Evolutionary conservation across 2,888 invertebrate genomes (phyloP), one percentile per base, ranked within the genome.

Genomic region (Isoperla grammatica): DNA sequence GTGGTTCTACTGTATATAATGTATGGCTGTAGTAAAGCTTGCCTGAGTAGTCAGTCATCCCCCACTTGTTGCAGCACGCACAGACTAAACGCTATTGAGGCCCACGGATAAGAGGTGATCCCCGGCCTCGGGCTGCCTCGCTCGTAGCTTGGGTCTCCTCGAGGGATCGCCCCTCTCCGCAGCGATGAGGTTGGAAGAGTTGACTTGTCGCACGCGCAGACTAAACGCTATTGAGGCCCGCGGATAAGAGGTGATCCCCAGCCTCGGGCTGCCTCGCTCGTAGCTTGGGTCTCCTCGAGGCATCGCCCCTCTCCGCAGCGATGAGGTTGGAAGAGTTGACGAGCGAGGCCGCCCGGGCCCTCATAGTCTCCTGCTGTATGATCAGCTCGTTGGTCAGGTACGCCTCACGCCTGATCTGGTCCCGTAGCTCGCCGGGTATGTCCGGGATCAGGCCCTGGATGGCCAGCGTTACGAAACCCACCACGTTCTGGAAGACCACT

Each of bases 401-500:
- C 11, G 84, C 83, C 71, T 89, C 88, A 20, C 85, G 79, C 64
- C 86, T 83, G 29, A 89, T 86, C 68, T 83, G 81, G 67, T 88
- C 85, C 57, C 81, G 78, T 57, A 92, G 75, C 69, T 84, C 82
- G 37, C 80, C 78, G 0, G 90, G 87, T 42, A 86, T 78, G 70
- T 90, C 90, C 0, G 91, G 89, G 65, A 91, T 87, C 39, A 53
- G 53, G 19, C 53, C 53, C 39, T 53, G 53, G 2, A 90, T 81
- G 8, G 82, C 73, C 66, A 85, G 84, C 64, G 88, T 86, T 54
- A 88, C 75, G 60, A 88, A 75, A 43, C 85, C 81, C 35, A 91
- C 88, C 12, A 89, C 73, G 73, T 91, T 90, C 84, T 86, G 87
- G 75, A 87, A 90, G 1, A 87, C 78, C 2, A 89, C 84, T 40